Evolutionary conservation across 2,797 vertebrate species (phyloP).

Genomic region (Urocyon cinereoargenteus): DNA sequence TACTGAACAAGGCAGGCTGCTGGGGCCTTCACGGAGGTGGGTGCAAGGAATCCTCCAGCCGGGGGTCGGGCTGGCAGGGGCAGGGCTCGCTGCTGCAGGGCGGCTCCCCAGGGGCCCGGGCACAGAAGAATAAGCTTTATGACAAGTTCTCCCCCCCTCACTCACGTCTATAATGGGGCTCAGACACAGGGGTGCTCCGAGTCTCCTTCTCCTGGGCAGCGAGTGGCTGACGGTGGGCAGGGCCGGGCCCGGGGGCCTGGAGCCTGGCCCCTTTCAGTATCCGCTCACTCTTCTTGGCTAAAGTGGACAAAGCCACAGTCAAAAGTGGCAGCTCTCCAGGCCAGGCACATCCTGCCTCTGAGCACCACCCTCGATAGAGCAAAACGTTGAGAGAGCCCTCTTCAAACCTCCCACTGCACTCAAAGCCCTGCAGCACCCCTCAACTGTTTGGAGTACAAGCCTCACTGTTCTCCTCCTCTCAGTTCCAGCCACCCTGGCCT

Average conservation of each 20-base stretch:
- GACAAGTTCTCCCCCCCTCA: neutral
- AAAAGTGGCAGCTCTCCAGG: neutral
- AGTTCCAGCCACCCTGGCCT: neutral
- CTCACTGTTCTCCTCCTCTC: neutral
- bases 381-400: neutral
- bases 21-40: neutral
- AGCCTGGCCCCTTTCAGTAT: neutral
- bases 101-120: neutral
- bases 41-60: rapidly evolving
- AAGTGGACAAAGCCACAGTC: neutral
- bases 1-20: neutral
- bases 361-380: neutral
- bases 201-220: neutral
- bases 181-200: neutral
- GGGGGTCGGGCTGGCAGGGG: neutral
- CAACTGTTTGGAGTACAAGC: rapidly evolving
- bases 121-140: neutral
- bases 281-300: conserved; percentile 33
- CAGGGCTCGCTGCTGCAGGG: rapidly evolving
- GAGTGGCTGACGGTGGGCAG: neutral
- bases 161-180: neutral
- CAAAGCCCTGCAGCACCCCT: neutral
- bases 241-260: neutral
- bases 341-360: neutral
- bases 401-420: neutral